Evolutionary conservation across 2,113 vertebrate species (phyloP), one percentile per base, ranked within the genome.

Genomic region (Gymnorhina tibicen): DNA sequence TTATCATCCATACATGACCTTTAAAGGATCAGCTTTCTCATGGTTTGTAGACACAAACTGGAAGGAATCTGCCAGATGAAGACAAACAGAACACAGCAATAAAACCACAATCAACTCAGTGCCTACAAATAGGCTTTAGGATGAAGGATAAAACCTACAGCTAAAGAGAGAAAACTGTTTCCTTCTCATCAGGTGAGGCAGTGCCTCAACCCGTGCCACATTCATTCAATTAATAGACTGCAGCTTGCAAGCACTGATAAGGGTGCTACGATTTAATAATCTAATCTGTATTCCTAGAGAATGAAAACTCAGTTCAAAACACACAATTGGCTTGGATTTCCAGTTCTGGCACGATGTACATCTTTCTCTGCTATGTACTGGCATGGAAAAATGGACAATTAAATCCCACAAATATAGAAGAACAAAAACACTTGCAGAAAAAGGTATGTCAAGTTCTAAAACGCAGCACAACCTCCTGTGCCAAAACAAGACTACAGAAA

Each of bases 241-340:
- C 77, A 85, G 56, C 93, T 96, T 96, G 93, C 66, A 95, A 97
- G 97, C 86, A 70, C 86, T 19, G 92, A 90, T 97, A 97, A 97
- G 87, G 87, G 64, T 33, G 35, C 50, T 68, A 75, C 47, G 95
- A 96, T 33, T 92, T 97, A 97, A 98, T 94, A 87, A 97, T 95
- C 85, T 96, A 86, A 97, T 98, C 95, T 97, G 62, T 95, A 97
- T 95, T 97, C 94, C 85, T 69, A 89, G 52, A 87, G 80, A 92
- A 95, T 41, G 15, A 70, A 97, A 80, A 42, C 44, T 91, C 53
- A 90, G 59, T 58, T 92, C 49, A 73, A 74, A 92, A 89, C 49
- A 95, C 73, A 92, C 12, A 81, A 47, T 80, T 79, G 58, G 58
- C 63, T 89, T 89, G 89, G 60, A 58, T 93, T 97, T 92, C 84